phyloP scores from a whole-genome alignment of 2,113 vertebrate genomes.

The Vidua chalybeata region DNA sequence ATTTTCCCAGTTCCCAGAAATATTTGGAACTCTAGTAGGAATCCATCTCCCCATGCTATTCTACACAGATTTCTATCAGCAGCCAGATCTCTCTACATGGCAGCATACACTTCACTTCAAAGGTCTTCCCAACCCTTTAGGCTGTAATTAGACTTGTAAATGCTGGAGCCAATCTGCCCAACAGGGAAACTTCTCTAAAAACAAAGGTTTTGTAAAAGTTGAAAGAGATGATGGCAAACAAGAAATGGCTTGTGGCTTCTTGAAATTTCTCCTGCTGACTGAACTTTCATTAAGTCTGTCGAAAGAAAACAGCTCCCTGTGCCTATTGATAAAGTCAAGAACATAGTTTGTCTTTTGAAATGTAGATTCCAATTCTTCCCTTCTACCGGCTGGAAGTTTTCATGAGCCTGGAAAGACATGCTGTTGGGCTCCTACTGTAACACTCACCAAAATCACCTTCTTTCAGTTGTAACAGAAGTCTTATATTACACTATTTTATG shows the following conservation, averaged over 20 bases:
- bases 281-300: background rate
- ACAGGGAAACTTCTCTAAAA: conserved; percentile 28
- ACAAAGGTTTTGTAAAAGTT: conserved; percentile 16
- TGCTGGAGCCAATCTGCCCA: conserved; percentile 42
- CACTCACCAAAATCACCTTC: background rate
- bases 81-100: background rate
- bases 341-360: background rate
- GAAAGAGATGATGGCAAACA: conserved; percentile 21
- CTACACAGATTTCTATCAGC: conserved; percentile 3
- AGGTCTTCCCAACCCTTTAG: conserved; percentile 3
- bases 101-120: conserved; percentile 25
- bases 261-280: conserved; percentile 17
- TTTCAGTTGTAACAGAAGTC: background rate
- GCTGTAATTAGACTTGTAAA: conserved; percentile 39
- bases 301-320: background rate
- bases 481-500: background rate
- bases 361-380: background rate
- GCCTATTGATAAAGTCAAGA: background rate
- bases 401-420: background rate
- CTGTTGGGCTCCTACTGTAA: background rate
- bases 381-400: background rate
- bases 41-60: background rate
- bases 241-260: conserved; percentile 32
- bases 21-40: background rate
- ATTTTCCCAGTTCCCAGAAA: background rate